phyloP scores from a whole-genome alignment of 2,113 vertebrate genomes.

The Pyrgilauda ruficollis region DNA sequence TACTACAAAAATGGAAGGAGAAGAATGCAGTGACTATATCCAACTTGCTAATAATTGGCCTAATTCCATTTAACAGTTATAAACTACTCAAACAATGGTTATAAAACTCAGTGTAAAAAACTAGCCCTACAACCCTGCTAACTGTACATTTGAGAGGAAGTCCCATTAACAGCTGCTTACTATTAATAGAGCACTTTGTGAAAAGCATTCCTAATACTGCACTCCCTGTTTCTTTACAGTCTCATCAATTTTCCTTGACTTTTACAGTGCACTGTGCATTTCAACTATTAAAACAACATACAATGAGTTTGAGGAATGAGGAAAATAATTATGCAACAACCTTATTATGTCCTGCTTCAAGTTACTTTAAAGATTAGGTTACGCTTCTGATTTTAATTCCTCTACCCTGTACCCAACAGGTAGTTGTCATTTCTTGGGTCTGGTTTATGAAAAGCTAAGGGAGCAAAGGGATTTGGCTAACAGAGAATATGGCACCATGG shows the following conservation, averaged over 20 bases:
- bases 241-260: neutral
- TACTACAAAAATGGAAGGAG: neutral
- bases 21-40: neutral
- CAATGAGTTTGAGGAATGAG: constrained; percentile 39
- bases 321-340: constrained; percentile 26
- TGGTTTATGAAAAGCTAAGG: neutral
- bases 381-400: neutral
- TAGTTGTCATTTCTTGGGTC: neutral
- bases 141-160: neutral
- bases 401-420: neutral
- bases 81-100: neutral
- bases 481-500: neutral
- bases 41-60: neutral
- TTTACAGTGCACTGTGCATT: neutral
- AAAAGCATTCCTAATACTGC: neutral
- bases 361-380: neutral
- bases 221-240: neutral
- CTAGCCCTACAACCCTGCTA: neutral
- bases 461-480: neutral
- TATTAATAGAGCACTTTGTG: neutral
- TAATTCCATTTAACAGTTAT: neutral
- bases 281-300: neutral
- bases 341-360: neutral
- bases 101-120: neutral
- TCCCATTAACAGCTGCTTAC: neutral